These are phyloP conservation scores for Osmerus mordax DNA, from an alignment of 2,113 vertebrate species.

Conservation along the genomic window DNA sequence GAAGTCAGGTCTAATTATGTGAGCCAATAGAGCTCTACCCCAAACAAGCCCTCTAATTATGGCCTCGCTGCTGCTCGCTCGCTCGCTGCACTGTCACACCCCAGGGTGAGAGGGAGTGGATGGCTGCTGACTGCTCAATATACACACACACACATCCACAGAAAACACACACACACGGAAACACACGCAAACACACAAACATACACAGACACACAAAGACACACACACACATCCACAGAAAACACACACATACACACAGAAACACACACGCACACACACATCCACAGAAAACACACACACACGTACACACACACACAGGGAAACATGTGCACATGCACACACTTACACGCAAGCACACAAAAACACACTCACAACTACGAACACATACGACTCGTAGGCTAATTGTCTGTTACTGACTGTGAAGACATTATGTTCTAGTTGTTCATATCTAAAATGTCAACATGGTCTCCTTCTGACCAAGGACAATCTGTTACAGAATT, in stretches of 20 bases:
- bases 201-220: not conserved
- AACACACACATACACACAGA: not conserved
- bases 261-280: not conserved
- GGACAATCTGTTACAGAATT: not conserved
- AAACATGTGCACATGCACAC: too few species aligned
- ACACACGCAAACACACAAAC: not conserved
- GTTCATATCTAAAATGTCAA: conserved; percentile 3
- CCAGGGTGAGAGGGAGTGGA: conserved; percentile 25
- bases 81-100: conserved; percentile 38
- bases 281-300: not conserved
- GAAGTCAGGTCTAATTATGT: conserved; percentile 62
- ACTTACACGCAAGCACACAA: not conserved
- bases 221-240: not conserved
- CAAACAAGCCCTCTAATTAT: conserved; percentile 57
- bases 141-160: conserved; percentile 8
- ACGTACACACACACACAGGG: not conserved
- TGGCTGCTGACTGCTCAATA: conserved; percentile 18
- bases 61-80: conserved; percentile 42
- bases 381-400: conserved; percentile 1
- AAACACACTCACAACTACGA: not conserved
- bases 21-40: conserved; percentile 37
- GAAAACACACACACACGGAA: conserved; percentile 5
- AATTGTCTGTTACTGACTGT: not conserved
- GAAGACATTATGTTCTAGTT: not conserved
- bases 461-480: conserved; percentile 1